Percentiles rank a stretch among this genome's conserved stretches.
phyloP scores from a whole-genome alignment of 2,113 vertebrate species.

The Corvus cornix region DNA sequence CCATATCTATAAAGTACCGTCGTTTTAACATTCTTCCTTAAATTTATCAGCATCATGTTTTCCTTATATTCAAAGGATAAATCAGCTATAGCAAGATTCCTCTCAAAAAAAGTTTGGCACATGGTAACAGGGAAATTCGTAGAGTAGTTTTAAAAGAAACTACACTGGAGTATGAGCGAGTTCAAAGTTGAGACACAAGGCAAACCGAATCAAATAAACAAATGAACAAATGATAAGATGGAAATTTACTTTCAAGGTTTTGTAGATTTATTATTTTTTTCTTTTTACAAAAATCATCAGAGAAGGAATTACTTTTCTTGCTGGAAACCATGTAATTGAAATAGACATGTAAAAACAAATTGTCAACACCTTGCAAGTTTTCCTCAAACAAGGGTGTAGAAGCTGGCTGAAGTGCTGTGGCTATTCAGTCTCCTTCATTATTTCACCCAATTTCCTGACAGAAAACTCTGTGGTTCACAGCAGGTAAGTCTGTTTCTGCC shows the following conservation, averaged over 20 bases:
- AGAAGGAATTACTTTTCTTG: background rate
- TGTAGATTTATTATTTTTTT: background rate
- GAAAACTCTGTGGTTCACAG: background rate
- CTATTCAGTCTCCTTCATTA: background rate
- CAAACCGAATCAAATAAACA: background rate
- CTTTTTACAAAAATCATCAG: background rate
- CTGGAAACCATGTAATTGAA: background rate
- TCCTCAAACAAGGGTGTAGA: background rate
- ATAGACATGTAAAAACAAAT: background rate
- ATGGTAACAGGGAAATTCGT: background rate
- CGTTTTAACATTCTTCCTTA: background rate
- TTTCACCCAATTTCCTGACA: background rate
- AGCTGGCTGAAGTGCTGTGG: background rate
- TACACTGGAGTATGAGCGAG: fast-evolving
- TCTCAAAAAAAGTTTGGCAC: background rate
- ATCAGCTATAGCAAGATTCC: background rate
- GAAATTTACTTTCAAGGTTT: background rate
- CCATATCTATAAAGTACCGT: background rate
- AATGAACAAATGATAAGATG: background rate
- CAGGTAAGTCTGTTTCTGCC: background rate
- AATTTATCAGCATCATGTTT: background rate
- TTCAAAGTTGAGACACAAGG: background rate
- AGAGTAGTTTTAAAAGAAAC: background rate
- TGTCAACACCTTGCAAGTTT: background rate
- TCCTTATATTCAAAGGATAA: background rate